Conservation (phyloP, 2,888 invertebrate genomes). For the Mythimna impura region DNA sequence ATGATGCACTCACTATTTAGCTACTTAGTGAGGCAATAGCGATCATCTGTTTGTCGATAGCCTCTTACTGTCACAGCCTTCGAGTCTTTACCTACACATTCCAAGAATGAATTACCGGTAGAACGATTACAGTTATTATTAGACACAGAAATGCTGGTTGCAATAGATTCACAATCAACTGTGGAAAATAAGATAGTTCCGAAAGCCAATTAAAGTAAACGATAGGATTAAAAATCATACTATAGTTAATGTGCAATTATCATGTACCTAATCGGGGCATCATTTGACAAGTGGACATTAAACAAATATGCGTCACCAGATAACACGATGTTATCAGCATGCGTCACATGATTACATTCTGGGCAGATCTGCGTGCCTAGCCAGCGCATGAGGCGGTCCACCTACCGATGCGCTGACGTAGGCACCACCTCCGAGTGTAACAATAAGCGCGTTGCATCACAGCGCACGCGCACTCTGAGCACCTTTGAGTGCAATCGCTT, state of each 20-base stretch:
- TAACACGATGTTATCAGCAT: constrained; percentile 66
- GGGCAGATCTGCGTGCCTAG: constrained; percentile 44
- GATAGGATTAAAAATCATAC: not conserved
- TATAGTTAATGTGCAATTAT: constrained; percentile 3
- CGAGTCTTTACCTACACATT: constrained; percentile 73
- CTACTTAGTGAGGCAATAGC: constrained; percentile 70
- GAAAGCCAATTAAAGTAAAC: not conserved
- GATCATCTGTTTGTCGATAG: constrained; percentile 70
- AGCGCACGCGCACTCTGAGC: constrained; percentile 62
- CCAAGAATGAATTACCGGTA: constrained; percentile 72
- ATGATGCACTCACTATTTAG: constrained; percentile 73
- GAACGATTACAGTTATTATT: constrained; percentile 64
- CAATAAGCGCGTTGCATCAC: constrained; percentile 67
- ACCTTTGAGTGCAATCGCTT: constrained; percentile 57
- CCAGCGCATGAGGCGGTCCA: constrained; percentile 42
- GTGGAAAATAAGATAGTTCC: not conserved
- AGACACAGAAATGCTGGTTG: constrained; percentile 10
- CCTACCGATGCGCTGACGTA: constrained; percentile 68
- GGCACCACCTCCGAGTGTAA: constrained; percentile 54
- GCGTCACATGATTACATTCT: constrained; percentile 61
- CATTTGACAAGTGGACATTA: constrained; percentile 62
- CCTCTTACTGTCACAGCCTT: constrained; percentile 11
- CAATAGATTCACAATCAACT: constrained; percentile 17
- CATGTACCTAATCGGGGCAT: constrained; percentile 31
- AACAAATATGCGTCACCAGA: constrained; percentile 66